phyloP scores from a whole-genome alignment of 92 coral and sea anemone species.

The Ricordea florida region DNA sequence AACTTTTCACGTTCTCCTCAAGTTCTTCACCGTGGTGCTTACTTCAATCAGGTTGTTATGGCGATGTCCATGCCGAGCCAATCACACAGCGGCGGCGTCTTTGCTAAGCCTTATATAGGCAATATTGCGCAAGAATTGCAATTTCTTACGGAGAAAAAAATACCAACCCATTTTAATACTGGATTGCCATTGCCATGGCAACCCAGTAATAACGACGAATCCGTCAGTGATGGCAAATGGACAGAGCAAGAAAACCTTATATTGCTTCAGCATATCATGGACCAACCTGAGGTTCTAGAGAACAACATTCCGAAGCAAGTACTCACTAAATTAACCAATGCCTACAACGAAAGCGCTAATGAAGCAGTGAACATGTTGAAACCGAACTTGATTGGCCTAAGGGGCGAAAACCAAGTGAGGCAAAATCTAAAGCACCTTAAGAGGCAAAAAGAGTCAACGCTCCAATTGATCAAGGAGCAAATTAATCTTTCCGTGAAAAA shows the following conservation, averaged over 20 bases:
- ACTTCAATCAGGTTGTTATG: too few relatives aligned
- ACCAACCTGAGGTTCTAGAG: slow-evolving; percentile 15
- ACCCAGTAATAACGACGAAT: slow-evolving; percentile 33
- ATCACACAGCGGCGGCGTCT: too few relatives aligned
- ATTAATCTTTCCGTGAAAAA: slow-evolving; percentile 14
- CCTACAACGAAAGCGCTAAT: slow-evolving; percentile 25
- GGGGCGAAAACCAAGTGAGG: slow-evolving; percentile 24
- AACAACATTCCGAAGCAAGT: slow-evolving; percentile 2
- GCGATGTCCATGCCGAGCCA: too few relatives aligned
- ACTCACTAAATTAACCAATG: slow-evolving; percentile 3
- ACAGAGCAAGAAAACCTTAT: slow-evolving; percentile 52
- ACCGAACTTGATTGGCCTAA: neutral
- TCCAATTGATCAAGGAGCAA: slow-evolving; percentile 23
- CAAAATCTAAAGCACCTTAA: slow-evolving; percentile 19
- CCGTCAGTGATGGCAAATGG: slow-evolving; percentile 34
- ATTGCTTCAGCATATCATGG: slow-evolving; percentile 34
- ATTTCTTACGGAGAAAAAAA: too few relatives aligned
- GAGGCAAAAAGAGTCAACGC: slow-evolving; percentile 20
- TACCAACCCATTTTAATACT: too few relatives aligned
- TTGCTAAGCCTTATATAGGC: too few relatives aligned
- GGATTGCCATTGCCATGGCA: too few relatives aligned
- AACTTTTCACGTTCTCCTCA: too few relatives aligned
- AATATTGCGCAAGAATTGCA: too few relatives aligned
- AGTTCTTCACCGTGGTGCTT: too few relatives aligned
- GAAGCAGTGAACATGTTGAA: slow-evolving; percentile 13